A percentile compares a stretch with the other conserved stretches of the same genome.
Evolutionary conservation across 2,797 vertebrate species (phyloP).

Genomic region (Eurystomus glaucurus): DNA sequence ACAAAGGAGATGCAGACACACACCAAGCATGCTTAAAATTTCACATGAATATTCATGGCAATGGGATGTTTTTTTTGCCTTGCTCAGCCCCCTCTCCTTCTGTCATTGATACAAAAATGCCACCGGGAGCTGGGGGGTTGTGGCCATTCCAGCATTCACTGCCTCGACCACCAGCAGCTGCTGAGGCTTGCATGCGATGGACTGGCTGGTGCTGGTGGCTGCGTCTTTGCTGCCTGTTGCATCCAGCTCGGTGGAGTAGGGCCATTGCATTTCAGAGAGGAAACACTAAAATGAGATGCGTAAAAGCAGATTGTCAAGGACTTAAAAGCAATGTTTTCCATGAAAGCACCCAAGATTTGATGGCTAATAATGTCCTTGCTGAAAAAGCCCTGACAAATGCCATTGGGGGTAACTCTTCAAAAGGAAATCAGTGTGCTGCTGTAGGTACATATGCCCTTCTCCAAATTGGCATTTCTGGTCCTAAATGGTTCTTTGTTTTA

Average conservation of each 20-base stretch:
- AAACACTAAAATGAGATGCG: neutral
- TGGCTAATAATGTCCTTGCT: neutral
- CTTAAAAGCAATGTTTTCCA: neutral
- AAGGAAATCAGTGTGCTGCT: neutral
- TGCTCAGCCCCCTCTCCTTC: neutral
- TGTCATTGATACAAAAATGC: neutral
- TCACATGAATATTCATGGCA: neutral
- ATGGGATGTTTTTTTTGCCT: neutral
- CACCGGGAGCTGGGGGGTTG: accelerated
- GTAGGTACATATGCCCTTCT: accelerated
- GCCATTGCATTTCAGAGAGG: neutral
- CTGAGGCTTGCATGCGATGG: neutral
- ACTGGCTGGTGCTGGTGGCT: neutral
- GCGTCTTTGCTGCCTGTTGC: neutral
- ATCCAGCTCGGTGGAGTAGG: accelerated
- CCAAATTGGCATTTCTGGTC: neutral
- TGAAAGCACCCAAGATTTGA: neutral
- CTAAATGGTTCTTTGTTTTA: neutral
- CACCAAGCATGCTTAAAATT: neutral
- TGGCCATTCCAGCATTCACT: neutral
- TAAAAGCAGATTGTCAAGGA: neutral
- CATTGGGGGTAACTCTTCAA: accelerated
- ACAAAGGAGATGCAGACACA: neutral
- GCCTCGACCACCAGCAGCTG: neutral
- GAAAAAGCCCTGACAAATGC: neutral